Percentiles rank a stretch among this genome's conserved stretches.
Evolutionary conservation across 2,113 vertebrate genomes (phyloP).

Genomic region (Embiotoca jacksoni): DNA sequence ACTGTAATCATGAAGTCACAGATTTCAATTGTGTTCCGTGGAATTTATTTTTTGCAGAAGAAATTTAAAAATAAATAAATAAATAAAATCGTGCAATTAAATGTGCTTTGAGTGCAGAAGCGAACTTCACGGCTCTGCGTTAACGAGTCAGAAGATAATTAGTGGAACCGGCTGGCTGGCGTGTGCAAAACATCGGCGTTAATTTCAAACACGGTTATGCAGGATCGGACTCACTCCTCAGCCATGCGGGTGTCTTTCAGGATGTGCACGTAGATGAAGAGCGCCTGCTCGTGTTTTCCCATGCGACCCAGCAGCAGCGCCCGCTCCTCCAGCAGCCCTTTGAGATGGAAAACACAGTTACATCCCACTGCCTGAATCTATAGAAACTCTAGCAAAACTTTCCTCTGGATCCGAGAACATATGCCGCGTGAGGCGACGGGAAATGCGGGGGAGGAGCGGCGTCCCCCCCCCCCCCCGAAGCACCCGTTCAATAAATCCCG

Average conservation of each 20-base stretch:
- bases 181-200: neutral
- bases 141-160: neutral
- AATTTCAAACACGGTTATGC: neutral
- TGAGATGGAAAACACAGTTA: conserved; percentile 4
- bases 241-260: conserved; percentile 94
- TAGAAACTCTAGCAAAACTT: neutral
- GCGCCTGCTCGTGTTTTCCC: conserved; percentile 98
- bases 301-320: conserved; percentile 95
- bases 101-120: neutral
- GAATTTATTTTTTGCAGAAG: neutral
- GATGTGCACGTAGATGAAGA: conserved; percentile 98
- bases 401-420: conserved; percentile 9
- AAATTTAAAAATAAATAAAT: neutral
- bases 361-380: neutral
- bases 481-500: no score
- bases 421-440: neutral
- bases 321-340: conserved; percentile 95
- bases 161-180: neutral
- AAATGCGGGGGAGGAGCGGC: neutral
- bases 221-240: conserved; percentile 88
- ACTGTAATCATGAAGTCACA: no score
- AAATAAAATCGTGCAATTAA: neutral
- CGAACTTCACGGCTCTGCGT: no score
- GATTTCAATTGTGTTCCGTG: neutral
- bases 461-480: no score